phyloP scores from a whole-genome alignment of 2,888 invertebrate genomes.

The Drosophila helvetica region DNA sequence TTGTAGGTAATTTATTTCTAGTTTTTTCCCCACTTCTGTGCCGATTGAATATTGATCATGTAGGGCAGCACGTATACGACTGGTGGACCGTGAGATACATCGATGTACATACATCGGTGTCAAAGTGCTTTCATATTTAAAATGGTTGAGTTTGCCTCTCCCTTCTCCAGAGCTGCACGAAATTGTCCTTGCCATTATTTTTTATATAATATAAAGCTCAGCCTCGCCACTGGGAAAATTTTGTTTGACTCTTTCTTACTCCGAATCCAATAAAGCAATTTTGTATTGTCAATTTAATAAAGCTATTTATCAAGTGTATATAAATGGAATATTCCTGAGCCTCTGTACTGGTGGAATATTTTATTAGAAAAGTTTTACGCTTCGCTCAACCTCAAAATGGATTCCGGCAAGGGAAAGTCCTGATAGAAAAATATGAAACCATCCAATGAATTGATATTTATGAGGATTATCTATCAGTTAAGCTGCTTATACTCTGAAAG shows the following conservation, averaged over 20 bases:
- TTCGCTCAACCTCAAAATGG: not conserved
- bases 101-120: conserved; percentile 24
- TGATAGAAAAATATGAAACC: conserved; percentile 4
- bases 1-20: no score
- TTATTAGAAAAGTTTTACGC: conserved; percentile 45
- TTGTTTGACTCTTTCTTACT: no score
- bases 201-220: no score
- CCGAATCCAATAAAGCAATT: no score
- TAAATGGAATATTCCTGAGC: conserved; percentile 39
- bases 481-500: not conserved
- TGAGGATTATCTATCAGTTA: conserved; percentile 45
- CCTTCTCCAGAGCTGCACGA: no score
- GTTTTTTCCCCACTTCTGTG: no score
- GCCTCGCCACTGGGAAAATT: conserved; percentile 16
- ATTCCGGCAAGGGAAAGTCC: conserved; percentile 5
- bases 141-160: conserved; percentile 6
- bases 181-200: no score
- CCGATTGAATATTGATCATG: conserved; percentile 43
- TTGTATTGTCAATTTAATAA: conserved; percentile 70
- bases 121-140: conserved; percentile 20
- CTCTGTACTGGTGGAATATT: conserved; percentile 21
- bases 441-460: conserved; percentile 21
- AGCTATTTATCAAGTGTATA: conserved; percentile 56
- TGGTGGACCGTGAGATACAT: conserved; percentile 28
- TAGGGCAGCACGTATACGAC: conserved; percentile 29